Percentiles rank a stretch among this genome's conserved stretches.
phyloP scores from a whole-genome alignment of 2,113 vertebrate genomes.

The Nesoenas mayeri region DNA sequence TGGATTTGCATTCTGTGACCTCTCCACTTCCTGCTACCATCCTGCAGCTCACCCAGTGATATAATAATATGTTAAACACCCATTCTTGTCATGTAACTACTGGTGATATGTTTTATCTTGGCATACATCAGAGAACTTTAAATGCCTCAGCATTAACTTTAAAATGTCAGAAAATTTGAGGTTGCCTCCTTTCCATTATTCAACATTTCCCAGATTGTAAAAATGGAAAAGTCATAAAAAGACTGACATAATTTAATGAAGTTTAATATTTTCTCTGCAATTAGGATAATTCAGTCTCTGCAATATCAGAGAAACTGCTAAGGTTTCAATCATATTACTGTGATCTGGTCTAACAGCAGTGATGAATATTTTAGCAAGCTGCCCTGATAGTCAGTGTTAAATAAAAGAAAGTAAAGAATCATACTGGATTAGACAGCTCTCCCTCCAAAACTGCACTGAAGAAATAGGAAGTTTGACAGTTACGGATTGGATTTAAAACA shows the following conservation, averaged over 20 bases:
- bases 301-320: neutral
- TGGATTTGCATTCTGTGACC: neutral
- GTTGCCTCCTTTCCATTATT: neutral
- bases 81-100: neutral
- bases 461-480: neutral
- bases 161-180: neutral
- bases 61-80: neutral
- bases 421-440: neutral
- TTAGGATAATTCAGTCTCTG: neutral
- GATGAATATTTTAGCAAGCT: neutral
- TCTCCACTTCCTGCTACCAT: neutral
- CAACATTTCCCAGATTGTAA: neutral
- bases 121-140: neutral
- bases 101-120: neutral
- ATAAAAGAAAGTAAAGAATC: neutral
- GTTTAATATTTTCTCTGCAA: neutral
- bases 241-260: neutral
- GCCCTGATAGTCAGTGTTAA: neutral
- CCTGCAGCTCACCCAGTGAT: neutral
- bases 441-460: neutral
- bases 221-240: neutral
- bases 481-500: neutral
- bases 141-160: neutral
- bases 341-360: neutral
- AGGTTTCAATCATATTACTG: neutral